Base-by-base conservation (phyloP, 2,797 vertebrate genomes). In the Cynopterus sphinx region DNA sequence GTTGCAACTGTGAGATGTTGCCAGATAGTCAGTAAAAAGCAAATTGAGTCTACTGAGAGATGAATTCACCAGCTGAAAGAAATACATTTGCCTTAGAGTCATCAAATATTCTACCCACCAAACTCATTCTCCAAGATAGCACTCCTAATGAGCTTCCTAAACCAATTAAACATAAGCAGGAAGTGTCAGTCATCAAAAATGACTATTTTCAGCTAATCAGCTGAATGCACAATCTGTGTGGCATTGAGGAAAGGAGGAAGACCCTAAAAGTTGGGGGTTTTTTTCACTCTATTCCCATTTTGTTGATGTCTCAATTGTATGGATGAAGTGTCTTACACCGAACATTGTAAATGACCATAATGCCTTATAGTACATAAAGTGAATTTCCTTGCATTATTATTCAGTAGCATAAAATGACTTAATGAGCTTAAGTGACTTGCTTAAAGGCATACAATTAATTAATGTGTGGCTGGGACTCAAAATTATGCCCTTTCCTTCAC, bases 131-230 rank as follows among this genome's bases (percentile, higher is more conserved):
- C 89, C 28, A 90, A 95, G 74, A 96, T 31, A 96, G 74, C 92
- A 95, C 96, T 81, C 43, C 67, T 96, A 93, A 97, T 93, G 93
- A 97, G 94, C 71, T 97, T 97, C 95, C 94, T 87, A 95, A 91
- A 90, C 95, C 96, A 96, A 97, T 96, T 97, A 96, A 95, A 92
- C 43, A 78, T 33, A 93, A 94, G 92, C 92, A 93, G 95, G 87
- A 95, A 96, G 84, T 93, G 96, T 96, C 88, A 90, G 83, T 97
- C 96, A 95, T 96, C 89, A 92, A 89, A 78, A 87, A 22, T 33
- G 79, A 92, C 78, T 79, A 59, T 96, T 96, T 97, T 96, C 83
- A 73, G 63, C 73, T 95, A 73, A 92, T 93, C 90, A 89, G 87
- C 82, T 87, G 86, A 89, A 36, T 83, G 68, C 33, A 86, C 46